Percentiles rank a stretch among this genome's conserved stretches.
These are phyloP conservation scores for Nomada flava DNA, from an alignment of 2,888 invertebrate species.

Conservation along the genomic window DNA sequence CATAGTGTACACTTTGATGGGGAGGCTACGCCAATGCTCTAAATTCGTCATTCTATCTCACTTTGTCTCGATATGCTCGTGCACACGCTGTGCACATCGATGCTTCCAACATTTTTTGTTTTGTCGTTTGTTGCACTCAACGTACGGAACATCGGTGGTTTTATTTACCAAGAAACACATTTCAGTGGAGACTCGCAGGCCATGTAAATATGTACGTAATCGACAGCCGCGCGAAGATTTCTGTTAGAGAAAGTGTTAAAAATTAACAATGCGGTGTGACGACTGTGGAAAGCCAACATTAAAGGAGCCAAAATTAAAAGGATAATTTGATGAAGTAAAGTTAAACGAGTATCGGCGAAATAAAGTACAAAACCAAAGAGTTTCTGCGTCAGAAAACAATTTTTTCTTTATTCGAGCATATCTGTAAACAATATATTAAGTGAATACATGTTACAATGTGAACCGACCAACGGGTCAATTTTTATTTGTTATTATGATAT, in stretches of 20 bases:
- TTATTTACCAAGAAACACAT: neutral
- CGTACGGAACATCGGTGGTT: neutral
- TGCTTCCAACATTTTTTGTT: too few species aligned
- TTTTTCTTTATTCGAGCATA: too few species aligned
- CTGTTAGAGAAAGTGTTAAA: neutral
- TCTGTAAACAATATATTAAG: too few species aligned
- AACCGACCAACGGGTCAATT: neutral
- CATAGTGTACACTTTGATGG: too few species aligned
- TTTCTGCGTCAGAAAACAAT: too few species aligned
- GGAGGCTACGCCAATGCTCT: too few species aligned
- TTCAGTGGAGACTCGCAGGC: constrained; percentile 11
- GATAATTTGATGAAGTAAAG: neutral
- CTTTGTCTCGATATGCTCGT: too few species aligned
- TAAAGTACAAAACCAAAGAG: constrained; percentile 1
- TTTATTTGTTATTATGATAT: neutral
- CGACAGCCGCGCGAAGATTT: neutral
- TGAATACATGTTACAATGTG: neutral
- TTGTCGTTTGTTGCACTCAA: too few species aligned
- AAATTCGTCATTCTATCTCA: too few species aligned
- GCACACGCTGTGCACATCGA: too few species aligned
- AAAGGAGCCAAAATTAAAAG: constrained; percentile 7
- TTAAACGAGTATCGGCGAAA: constrained; percentile 8
- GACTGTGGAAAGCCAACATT: constrained; percentile 14
- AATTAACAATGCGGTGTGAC: constrained; percentile 27
- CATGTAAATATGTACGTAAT: constrained; percentile 24